Evolutionary conservation across 2,113 vertebrate genomes (phyloP).

Genomic region (Cromileptes altivelis): DNA sequence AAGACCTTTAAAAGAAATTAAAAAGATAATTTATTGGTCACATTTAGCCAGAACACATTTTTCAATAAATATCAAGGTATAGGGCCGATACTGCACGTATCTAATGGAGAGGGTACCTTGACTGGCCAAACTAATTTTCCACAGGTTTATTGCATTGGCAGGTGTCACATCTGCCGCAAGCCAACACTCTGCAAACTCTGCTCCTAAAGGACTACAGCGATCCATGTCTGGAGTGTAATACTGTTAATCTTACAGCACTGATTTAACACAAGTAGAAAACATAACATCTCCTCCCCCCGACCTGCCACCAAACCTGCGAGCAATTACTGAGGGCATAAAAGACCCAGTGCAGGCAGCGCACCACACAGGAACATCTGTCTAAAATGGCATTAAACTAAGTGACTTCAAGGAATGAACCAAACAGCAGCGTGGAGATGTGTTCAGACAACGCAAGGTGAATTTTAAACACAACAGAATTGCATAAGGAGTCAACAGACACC

Average conservation of each 20-base stretch:
- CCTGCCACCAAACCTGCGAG: slow-evolving; percentile 9
- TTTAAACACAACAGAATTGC: slow-evolving; percentile 1
- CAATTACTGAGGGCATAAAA: neutral
- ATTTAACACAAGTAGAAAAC: slow-evolving; percentile 7
- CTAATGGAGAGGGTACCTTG: neutral
- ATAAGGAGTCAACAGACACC: neutral
- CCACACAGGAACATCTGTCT: slow-evolving; percentile 2
- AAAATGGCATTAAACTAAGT: neutral
- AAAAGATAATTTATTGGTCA: neutral
- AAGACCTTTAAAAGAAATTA: neutral
- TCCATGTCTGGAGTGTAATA: neutral
- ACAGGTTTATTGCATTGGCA: slow-evolving; percentile 11
- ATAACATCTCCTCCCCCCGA: neutral
- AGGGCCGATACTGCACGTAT: neutral
- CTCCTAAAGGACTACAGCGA: neutral
- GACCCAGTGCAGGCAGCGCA: neutral
- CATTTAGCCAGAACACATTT: neutral
- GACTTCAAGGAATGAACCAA: slow-evolving; percentile 5
- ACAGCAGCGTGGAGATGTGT: neutral
- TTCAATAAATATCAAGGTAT: neutral
- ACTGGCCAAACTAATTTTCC: slow-evolving; percentile 4
- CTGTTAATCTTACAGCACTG: neutral
- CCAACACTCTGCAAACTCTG: neutral
- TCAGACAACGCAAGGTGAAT: neutral
- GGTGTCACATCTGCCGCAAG: neutral